These are phyloP conservation scores for Crocidura indochinensis DNA, from an alignment of 2,797 vertebrate genomes.

Conservation along the genomic window DNA sequence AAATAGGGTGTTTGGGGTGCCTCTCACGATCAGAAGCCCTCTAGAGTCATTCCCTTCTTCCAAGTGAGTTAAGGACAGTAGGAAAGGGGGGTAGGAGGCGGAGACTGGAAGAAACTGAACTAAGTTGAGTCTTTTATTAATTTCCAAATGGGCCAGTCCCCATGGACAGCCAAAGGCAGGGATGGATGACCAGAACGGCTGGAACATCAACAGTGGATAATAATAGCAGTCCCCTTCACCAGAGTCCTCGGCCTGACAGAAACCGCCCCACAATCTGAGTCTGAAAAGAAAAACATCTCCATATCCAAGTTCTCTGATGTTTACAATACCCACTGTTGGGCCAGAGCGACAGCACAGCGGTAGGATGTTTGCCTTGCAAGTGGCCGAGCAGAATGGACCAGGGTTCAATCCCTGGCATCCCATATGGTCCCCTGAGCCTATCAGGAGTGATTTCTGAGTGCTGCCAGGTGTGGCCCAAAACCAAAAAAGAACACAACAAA, in stretches of 20 bases:
- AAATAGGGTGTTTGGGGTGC: not conserved
- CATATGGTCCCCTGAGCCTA: too few relatives aligned
- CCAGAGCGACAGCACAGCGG: too few relatives aligned
- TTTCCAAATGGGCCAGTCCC: not conserved
- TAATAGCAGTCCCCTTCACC: constrained; percentile 73
- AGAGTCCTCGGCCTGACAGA: constrained; percentile 46
- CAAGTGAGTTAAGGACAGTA: not conserved
- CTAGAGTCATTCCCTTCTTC: not conserved
- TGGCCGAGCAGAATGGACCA: too few relatives aligned
- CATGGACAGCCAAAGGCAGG: not conserved
- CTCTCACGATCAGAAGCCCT: not conserved
- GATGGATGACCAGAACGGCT: not conserved
- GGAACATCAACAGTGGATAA: constrained; percentile 74
- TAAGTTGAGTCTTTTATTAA: not conserved
- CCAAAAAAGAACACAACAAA: too few relatives aligned
- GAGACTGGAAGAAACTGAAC: not conserved
- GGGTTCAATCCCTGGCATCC: too few relatives aligned
- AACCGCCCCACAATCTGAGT: not conserved
- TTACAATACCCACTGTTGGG: not conserved
- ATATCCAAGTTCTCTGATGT: constrained; percentile 75
- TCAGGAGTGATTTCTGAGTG: too few relatives aligned
- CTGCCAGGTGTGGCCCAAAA: too few relatives aligned
- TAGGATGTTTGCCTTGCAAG: too few relatives aligned
- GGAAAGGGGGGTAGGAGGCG: not conserved
- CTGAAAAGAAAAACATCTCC: constrained; percentile 63